phyloP scores from a whole-genome alignment of 2,113 vertebrate species.

The Elaphurus davidianus region DNA sequence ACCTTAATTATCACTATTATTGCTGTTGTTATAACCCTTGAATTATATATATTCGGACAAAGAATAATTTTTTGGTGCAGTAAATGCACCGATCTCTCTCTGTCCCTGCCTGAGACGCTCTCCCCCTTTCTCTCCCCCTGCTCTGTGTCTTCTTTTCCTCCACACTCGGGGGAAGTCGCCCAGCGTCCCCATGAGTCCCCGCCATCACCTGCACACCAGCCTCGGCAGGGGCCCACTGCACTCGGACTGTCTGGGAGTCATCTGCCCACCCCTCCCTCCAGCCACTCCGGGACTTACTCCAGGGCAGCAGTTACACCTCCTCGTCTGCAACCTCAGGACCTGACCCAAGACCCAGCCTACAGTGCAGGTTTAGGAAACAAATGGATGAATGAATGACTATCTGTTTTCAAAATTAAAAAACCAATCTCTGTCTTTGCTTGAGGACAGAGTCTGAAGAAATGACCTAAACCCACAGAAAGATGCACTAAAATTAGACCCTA shows the following conservation, averaged over 20 bases:
- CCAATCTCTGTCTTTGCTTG: background rate
- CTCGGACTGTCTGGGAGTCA: rapidly evolving
- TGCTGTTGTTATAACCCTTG: background rate
- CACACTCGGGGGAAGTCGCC: background rate
- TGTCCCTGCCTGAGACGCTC: background rate
- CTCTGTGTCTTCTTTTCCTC: background rate
- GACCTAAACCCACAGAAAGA: background rate
- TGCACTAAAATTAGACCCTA: background rate
- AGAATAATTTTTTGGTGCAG: background rate
- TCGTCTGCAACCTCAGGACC: background rate
- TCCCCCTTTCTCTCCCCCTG: background rate
- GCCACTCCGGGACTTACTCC: too few relatives aligned
- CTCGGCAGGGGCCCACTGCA: background rate
- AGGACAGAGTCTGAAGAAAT: background rate
- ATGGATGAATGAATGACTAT: background rate
- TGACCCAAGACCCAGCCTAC: background rate
- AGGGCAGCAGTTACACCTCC: background rate
- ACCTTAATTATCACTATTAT: background rate
- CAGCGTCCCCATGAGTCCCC: background rate
- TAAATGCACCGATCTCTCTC: background rate
- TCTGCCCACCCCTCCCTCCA: background rate
- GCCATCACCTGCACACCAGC: background rate
- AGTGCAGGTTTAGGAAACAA: background rate
- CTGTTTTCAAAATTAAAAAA: background rate
- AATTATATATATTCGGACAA: background rate